Evolutionary conservation across 1,140 invertebrate species (phyloP), one percentile per base, ranked within the genome.

Genomic region (Rhyacophila brunnea): DNA sequence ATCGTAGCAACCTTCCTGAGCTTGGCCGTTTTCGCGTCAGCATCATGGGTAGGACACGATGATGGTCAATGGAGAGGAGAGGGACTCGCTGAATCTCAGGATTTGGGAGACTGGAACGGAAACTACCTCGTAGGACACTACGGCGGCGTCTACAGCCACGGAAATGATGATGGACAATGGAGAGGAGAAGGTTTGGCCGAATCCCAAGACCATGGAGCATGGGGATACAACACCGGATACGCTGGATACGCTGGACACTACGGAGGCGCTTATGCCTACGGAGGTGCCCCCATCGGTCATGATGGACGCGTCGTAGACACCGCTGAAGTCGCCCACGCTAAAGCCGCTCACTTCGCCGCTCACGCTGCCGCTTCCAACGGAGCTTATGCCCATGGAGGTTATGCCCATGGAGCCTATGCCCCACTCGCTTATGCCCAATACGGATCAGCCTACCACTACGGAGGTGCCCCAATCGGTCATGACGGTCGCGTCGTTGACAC

Each of bases 401-500:
- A 76, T 67, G 42, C 35, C 20, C 56, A 64, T 40, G 56, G 57
- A 36, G 74, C 71, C 3, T 68, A 71, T 42, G 73, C 73, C 42
- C 68, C 73, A 15, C 71, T 72, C 0, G 70, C 40, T 19, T 48
- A 59, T 40, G 40, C 34, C 32, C 48, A 50, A 23, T 38, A 46
- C 4, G 40, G 42, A 28, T 14, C 14, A 4, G 14, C 13, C 35
- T 62, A 54, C 52, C 46, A 46, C 38, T 49, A 62, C 47, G 60
- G 60, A 28, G 60, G 38, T 15, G 60, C 60, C 18, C 60, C 60
- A n/a, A 17, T 63, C 4, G 60, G 55, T 40, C 55, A 53, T 36
- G 60, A 63, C 28, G 60, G 62, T 35, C 56, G 51, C 68, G 77
- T 79, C 69, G 70, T 79, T 60, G 77, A 79, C 69, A 79, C 77